phyloP scores from a whole-genome alignment of 1,140 invertebrate genomes.

The Megathymus violae region DNA sequence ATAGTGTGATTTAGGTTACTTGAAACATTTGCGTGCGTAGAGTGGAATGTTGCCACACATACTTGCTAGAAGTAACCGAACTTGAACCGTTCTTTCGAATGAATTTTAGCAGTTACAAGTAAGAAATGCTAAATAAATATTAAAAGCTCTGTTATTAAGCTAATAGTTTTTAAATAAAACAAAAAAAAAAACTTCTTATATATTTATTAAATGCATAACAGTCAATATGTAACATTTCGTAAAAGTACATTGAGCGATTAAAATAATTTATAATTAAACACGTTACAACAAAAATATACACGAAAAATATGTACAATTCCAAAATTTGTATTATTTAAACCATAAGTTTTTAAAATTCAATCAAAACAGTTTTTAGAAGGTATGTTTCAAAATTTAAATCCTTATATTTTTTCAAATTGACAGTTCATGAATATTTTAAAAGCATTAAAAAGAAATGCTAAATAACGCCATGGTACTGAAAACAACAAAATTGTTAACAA shows the following conservation, averaged over 20 bases:
- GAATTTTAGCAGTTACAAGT: too few relatives aligned
- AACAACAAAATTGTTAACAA: neutral
- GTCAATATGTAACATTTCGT: slow-evolving; percentile 49
- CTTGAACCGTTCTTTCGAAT: too few relatives aligned
- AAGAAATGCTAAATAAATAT: too few relatives aligned
- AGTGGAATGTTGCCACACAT: too few relatives aligned
- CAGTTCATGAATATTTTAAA: too few relatives aligned
- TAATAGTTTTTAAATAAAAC: slow-evolving; percentile 9
- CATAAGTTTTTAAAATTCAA: neutral
- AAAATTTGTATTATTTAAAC: neutral
- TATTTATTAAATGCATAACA: slow-evolving; percentile 74
- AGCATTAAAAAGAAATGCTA: neutral
- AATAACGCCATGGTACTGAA: neutral
- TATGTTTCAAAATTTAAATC: too few relatives aligned
- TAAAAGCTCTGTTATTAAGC: too few relatives aligned
- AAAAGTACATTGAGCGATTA: slow-evolving; percentile 47
- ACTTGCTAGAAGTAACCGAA: too few relatives aligned
- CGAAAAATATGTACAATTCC: neutral
- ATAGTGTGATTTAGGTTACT: neutral
- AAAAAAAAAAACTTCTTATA: slow-evolving; percentile 43
- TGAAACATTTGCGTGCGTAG: too few relatives aligned
- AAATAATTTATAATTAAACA: slow-evolving; percentile 20
- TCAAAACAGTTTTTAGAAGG: too few relatives aligned
- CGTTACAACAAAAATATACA: slow-evolving; percentile 4
- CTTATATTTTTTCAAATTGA: slow-evolving; percentile 13